Evolutionary conservation across 2,888 invertebrate genomes (phyloP).

Genomic region (Plebejus argus): DNA sequence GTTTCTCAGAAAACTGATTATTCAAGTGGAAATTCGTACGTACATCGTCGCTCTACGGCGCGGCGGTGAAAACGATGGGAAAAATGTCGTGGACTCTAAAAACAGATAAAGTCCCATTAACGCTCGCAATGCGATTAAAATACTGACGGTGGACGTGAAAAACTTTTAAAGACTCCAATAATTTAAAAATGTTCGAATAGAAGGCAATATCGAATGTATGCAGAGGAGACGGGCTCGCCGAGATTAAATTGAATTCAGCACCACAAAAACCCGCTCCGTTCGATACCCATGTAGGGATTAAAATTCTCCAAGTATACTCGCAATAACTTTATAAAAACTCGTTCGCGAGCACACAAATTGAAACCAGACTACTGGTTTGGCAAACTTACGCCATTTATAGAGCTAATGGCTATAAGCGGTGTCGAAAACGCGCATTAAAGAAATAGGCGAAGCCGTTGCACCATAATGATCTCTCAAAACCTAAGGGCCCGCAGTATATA

Average conservation of each 20-base stretch:
- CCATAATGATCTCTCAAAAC: conserved; percentile 53
- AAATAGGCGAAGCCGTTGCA: conserved; percentile 56
- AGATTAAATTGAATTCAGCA: conserved; percentile 67
- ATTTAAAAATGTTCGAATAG: conserved; percentile 18
- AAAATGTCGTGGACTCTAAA: background rate
- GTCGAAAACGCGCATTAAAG: conserved; percentile 64
- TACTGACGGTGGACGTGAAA: conserved; percentile 6
- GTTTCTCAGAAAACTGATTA: conserved; percentile 53
- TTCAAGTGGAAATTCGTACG: conserved; percentile 34
- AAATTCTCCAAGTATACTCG: conserved; percentile 68
- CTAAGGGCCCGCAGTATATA: conserved; percentile 55
- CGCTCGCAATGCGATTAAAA: conserved; percentile 5
- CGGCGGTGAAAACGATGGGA: conserved; percentile 23
- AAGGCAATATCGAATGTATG: conserved; percentile 17
- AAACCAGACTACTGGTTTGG: conserved; percentile 59
- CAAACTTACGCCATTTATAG: conserved; percentile 67
- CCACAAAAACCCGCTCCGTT: conserved; percentile 66
- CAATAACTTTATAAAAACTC: conserved; percentile 70
- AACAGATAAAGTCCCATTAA: background rate
- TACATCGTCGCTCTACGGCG: conserved; percentile 19
- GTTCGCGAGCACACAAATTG: conserved; percentile 68
- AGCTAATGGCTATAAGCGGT: conserved; percentile 50
- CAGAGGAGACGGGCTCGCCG: conserved; percentile 36
- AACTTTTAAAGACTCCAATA: conserved; percentile 4
- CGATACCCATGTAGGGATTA: conserved; percentile 61